Evolutionary conservation across 2,797 vertebrate species (phyloP).

Genomic region (Macropodus opercularis): DNA sequence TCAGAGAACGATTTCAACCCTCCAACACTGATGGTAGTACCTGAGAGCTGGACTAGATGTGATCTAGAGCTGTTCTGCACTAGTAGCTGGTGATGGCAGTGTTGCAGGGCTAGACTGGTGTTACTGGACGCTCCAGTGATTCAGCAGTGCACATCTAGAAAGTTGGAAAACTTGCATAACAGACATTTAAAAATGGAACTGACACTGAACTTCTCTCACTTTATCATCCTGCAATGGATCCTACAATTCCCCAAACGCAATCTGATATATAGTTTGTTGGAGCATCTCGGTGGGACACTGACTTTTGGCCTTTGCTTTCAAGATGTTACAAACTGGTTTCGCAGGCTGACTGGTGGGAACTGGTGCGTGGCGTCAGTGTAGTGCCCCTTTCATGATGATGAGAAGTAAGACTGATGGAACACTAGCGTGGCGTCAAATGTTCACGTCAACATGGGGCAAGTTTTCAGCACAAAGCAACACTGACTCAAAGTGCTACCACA

Average conservation of each 20-base stretch:
- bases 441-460: neutral
- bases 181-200: neutral
- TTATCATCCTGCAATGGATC: neutral
- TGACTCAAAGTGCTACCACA: slow-evolving; percentile 54
- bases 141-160: neutral
- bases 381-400: slow-evolving; percentile 8
- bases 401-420: slow-evolving; percentile 6
- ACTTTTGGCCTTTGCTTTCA: no score
- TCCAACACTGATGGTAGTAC: slow-evolving; percentile 52
- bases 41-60: slow-evolving; percentile 65
- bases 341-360: neutral
- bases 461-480: slow-evolving; percentile 23
- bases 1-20: slow-evolving; percentile 18
- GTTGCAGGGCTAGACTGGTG: slow-evolving; percentile 3
- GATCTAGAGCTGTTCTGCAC: slow-evolving; percentile 40
- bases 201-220: neutral
- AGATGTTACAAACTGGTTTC: neutral
- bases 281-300: no score
- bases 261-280: neutral
- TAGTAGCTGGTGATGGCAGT: slow-evolving; percentile 52
- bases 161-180: neutral
- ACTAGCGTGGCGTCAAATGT: slow-evolving; percentile 2
- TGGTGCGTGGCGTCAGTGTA: neutral
- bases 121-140: slow-evolving; percentile 11
- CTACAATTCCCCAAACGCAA: slow-evolving; percentile 19